Conservation (phyloP, 2,113 vertebrate species). For the Pangasianodon gigas region DNA sequence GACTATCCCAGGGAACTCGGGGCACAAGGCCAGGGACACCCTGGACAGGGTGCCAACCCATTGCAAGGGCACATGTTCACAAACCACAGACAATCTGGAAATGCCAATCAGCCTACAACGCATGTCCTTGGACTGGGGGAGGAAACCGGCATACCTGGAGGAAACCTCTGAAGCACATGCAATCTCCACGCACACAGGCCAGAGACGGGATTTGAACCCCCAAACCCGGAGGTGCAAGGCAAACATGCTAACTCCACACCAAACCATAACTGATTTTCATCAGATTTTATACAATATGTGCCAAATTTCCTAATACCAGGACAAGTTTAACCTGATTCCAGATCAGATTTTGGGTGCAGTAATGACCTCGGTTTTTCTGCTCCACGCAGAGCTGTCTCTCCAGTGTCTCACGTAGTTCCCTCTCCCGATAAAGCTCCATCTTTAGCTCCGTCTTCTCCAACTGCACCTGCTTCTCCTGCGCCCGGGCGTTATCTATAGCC, state of each 20-base stretch:
- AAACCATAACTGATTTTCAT: neutral
- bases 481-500: conserved; percentile 95
- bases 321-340: neutral
- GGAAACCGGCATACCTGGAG: too few relatives aligned
- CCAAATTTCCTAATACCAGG: neutral
- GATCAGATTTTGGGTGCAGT: neutral
- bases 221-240: too few relatives aligned
- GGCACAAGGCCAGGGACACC: too few relatives aligned
- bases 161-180: too few relatives aligned
- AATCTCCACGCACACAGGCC: too few relatives aligned
- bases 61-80: too few relatives aligned
- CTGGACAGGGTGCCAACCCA: too few relatives aligned
- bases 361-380: conserved; percentile 94
- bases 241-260: neutral
- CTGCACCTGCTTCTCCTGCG: conserved; percentile 98
- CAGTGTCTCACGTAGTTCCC: conserved; percentile 93
- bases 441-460: conserved; percentile 98
- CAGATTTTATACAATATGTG: neutral
- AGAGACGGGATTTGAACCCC: too few relatives aligned
- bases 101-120: too few relatives aligned
- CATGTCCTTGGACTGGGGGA: too few relatives aligned
- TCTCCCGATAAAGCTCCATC: conserved; percentile 96
- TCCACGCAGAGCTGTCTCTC: conserved; percentile 96
- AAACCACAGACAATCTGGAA: too few relatives aligned
- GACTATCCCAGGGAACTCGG: too few relatives aligned